A percentile compares a stretch with the other conserved stretches of the same genome.
phyloP scores from a whole-genome alignment of 2,888 invertebrate species.

The Drosophila paracracens region DNA sequence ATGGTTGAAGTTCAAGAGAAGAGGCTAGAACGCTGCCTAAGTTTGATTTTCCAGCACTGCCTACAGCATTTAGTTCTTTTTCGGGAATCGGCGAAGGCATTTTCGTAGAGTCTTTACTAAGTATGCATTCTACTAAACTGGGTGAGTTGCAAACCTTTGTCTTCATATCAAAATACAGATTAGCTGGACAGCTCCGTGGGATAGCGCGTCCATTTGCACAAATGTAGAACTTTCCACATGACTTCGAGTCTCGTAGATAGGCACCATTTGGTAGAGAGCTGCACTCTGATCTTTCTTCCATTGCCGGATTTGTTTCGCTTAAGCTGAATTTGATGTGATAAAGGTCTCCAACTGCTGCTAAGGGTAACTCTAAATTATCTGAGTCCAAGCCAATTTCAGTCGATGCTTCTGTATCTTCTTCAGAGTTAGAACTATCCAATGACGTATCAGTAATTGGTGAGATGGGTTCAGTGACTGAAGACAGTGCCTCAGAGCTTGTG shows the following conservation, averaged over 20 bases:
- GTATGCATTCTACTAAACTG: constrained; percentile 41
- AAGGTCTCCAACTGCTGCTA: background rate
- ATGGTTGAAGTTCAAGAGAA: background rate
- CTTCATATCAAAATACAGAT: constrained; percentile 47
- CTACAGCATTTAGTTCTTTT: no score
- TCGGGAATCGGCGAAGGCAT: background rate
- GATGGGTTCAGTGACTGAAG: background rate
- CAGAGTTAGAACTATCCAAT: background rate
- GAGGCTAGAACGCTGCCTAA: background rate
- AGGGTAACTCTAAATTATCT: background rate
- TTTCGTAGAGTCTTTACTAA: background rate
- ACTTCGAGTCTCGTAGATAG: constrained; percentile 26
- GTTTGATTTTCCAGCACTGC: background rate
- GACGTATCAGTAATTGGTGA: background rate
- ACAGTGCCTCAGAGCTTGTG: background rate
- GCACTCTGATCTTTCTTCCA: constrained; percentile 10
- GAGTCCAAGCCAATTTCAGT: background rate
- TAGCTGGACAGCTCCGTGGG: constrained; percentile 35
- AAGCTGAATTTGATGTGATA: background rate
- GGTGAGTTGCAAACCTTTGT: constrained; percentile 47
- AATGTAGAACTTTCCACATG: constrained; percentile 48
- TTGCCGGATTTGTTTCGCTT: background rate
- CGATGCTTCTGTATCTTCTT: background rate
- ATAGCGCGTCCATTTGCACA: constrained; percentile 42
- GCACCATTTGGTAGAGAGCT: constrained; percentile 38